Evolutionary conservation across 2,888 invertebrate species (phyloP).

Genomic region (Romanomermis culicivorax): DNA sequence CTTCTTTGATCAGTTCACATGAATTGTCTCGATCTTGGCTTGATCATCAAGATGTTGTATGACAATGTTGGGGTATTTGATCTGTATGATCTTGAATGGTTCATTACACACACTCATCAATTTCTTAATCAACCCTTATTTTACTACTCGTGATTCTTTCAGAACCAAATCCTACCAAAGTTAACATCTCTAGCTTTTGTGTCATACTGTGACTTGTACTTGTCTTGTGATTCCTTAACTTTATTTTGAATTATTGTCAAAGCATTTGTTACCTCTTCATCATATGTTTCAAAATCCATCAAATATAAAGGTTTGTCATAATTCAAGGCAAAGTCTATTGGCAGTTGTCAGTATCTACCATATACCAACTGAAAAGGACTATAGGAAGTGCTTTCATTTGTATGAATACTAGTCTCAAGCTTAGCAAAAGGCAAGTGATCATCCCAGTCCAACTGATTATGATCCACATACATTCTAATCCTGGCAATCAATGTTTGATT

Average conservation of each 20-base stretch:
- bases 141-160: neutral
- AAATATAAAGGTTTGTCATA: neutral
- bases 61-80: no score
- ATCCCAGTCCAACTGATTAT: constrained; percentile 19
- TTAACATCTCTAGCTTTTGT: neutral
- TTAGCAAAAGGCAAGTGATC: constrained; percentile 13
- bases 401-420: constrained; percentile 16
- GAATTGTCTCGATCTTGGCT: constrained; percentile 36
- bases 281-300: neutral
- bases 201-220: neutral
- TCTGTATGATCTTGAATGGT: no score
- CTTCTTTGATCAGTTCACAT: neutral
- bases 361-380: constrained; percentile 14
- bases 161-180: neutral
- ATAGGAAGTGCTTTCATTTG: constrained; percentile 13
- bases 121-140: neutral
- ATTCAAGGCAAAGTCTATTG: constrained; percentile 10
- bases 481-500: constrained; percentile 15
- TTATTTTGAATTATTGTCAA: no score
- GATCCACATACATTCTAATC: constrained; percentile 16
- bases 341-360: constrained; percentile 13
- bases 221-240: neutral
- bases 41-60: no score
- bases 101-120: no score
- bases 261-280: neutral